These are phyloP conservation scores for Anableps anableps DNA, from an alignment of 2,797 vertebrate species.

Conservation along the genomic window DNA sequence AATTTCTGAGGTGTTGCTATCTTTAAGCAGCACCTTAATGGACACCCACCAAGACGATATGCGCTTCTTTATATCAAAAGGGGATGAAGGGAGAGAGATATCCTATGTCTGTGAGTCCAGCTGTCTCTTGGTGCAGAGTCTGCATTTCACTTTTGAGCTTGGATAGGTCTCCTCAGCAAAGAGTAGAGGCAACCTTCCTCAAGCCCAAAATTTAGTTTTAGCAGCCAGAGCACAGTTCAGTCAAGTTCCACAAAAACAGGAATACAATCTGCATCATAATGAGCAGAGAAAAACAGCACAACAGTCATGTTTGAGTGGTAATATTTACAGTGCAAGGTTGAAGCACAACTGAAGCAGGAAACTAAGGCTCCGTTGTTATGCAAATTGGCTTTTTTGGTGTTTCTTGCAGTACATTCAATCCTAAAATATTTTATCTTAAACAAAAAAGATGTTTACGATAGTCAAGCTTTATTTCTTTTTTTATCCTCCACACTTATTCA, in stretches of 20 bases:
- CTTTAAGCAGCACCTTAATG: slow-evolving; percentile 17
- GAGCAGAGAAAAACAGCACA: not conserved
- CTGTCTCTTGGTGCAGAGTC: slow-evolving; percentile 11
- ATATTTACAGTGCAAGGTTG: not conserved
- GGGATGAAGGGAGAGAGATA: slow-evolving; percentile 21
- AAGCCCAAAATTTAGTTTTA: slow-evolving; percentile 13
- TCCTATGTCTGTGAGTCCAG: slow-evolving; percentile 14
- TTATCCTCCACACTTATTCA: not conserved
- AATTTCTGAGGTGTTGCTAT: slow-evolving; percentile 22
- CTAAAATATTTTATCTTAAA: not conserved
- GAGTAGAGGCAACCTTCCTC: slow-evolving; percentile 1
- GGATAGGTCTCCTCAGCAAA: slow-evolving; percentile 5
- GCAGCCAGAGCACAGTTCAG: not conserved
- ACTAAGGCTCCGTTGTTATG: not conserved
- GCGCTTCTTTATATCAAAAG: slow-evolving; percentile 19
- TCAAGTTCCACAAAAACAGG: not conserved
- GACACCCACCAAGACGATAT: slow-evolving; percentile 4
- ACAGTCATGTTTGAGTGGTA: not conserved
- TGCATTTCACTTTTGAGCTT: slow-evolving; percentile 29
- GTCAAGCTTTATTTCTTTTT: not conserved
- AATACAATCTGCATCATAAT: slow-evolving; percentile 1
- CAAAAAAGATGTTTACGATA: not conserved
- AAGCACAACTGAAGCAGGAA: not conserved
- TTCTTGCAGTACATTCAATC: not conserved
- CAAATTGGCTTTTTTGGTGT: not conserved